A percentile compares a stretch with the other conserved stretches of the same genome.
Conservation (phyloP, 2,888 invertebrate species). For the Blera fallax region DNA sequence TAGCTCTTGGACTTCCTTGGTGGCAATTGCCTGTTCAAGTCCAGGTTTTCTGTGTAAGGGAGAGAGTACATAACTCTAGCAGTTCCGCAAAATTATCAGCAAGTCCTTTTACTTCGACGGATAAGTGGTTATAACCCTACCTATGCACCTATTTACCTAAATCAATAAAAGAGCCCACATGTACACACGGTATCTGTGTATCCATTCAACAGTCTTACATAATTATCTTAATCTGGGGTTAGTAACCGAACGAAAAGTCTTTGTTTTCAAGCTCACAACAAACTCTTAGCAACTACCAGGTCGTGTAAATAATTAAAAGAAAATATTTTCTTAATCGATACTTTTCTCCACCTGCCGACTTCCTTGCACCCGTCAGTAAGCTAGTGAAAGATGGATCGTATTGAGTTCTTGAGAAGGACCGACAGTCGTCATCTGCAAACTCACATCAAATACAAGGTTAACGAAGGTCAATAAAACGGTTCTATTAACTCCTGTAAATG, state of each 20-base stretch:
- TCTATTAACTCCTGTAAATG: neutral
- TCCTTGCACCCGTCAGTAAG: neutral
- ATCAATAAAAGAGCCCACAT: too few species aligned
- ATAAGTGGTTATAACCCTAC: too few species aligned
- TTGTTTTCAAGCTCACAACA: slow-evolving; percentile 22
- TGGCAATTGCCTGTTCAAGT: too few species aligned
- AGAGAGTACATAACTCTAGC: too few species aligned
- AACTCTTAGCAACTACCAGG: slow-evolving; percentile 22
- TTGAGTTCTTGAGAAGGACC: slow-evolving; percentile 47
- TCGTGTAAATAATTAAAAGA: neutral
- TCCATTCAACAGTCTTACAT: too few species aligned
- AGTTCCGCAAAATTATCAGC: too few species aligned
- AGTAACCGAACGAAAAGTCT: neutral
- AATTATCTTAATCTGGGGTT: neutral
- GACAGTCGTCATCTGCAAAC: slow-evolving; percentile 47
- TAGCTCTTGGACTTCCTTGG: too few species aligned
- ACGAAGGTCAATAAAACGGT: neutral
- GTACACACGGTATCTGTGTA: too few species aligned
- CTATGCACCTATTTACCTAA: too few species aligned
- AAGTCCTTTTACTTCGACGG: too few species aligned
- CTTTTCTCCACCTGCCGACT: neutral
- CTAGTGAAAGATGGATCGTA: slow-evolving; percentile 35
- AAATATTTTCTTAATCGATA: neutral
- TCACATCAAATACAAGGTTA: slow-evolving; percentile 46
- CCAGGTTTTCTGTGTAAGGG: too few species aligned